Conservation (phyloP, 2,797 vertebrate genomes). For the Takifugu ocellatus region DNA sequence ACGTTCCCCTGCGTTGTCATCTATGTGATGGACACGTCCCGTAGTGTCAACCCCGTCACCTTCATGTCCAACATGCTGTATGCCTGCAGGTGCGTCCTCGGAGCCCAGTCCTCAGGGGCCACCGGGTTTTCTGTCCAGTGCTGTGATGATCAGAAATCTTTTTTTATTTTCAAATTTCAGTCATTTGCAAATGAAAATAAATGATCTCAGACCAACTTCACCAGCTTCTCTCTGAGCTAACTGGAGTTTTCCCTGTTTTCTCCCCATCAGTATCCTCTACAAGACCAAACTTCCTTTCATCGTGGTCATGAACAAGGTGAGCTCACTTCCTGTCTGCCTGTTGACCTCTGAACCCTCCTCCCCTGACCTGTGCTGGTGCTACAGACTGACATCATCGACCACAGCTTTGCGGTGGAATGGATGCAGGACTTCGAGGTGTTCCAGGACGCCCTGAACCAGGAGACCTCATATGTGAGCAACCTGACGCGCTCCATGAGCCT, state of each 20-base stretch:
- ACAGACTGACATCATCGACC: constrained; percentile 94
- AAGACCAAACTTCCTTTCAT: constrained; percentile 98
- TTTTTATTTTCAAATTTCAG: no score
- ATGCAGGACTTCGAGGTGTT: constrained; percentile 97
- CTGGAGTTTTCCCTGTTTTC: not conserved
- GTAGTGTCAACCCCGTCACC: constrained; percentile 91
- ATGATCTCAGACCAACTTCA: no score
- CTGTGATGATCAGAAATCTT: no score
- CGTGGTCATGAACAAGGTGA: constrained; percentile 96
- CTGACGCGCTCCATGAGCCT: constrained; percentile 97
- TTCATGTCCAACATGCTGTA: constrained; percentile 99
- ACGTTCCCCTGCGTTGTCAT: constrained; percentile 91
- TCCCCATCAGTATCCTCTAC: constrained; percentile 86
- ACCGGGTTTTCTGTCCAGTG: no score
- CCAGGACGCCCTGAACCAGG: constrained; percentile 94
- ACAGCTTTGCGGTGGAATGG: constrained; percentile 96
- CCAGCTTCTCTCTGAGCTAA: not conserved
- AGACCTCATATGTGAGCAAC: constrained; percentile 91
- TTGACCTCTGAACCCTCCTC: no score
- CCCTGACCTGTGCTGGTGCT: not conserved
- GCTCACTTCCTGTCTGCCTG: constrained; percentile 16
- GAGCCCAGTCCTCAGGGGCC: not conserved
- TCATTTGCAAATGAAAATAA: no score
- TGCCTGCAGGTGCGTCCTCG: constrained; percentile 87
- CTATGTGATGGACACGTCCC: constrained; percentile 96